Evolutionary conservation across 2,797 vertebrate species (phyloP).

Genomic region (Heteromormyrus szaboi): DNA sequence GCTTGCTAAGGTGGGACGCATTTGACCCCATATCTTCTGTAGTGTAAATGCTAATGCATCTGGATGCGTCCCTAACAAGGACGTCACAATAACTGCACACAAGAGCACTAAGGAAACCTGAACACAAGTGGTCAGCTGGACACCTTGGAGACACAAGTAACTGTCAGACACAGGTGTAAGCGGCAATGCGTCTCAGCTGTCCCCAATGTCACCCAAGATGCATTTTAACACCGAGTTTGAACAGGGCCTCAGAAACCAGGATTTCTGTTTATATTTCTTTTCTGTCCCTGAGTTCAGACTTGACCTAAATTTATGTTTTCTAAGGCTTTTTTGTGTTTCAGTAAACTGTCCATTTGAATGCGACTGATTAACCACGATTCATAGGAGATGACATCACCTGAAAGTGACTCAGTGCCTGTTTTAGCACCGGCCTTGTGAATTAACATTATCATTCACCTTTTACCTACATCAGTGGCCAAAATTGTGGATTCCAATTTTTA

Average conservation of each 20-base stretch:
- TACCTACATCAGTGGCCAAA: neutral
- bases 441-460: neutral
- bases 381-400: slow-evolving; percentile 48
- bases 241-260: neutral
- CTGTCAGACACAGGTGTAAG: neutral
- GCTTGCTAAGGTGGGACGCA: neutral
- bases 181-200: neutral
- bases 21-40: neutral
- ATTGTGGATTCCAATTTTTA: neutral
- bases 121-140: neutral
- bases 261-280: neutral
- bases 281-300: neutral
- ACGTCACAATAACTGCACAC: neutral
- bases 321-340: neutral
- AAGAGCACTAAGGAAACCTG: neutral
- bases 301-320: neutral
- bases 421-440: neutral
- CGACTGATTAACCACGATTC: slow-evolving; percentile 36
- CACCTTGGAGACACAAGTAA: neutral
- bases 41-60: neutral
- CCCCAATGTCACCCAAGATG: neutral
- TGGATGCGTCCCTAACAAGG: neutral
- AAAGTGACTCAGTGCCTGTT: slow-evolving; percentile 45
- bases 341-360: slow-evolving; percentile 26
- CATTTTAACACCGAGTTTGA: neutral